Evolutionary conservation across 2,888 invertebrate species (phyloP), one percentile per base, ranked within the genome.

Genomic region (Cerceris ruficornis): DNA sequence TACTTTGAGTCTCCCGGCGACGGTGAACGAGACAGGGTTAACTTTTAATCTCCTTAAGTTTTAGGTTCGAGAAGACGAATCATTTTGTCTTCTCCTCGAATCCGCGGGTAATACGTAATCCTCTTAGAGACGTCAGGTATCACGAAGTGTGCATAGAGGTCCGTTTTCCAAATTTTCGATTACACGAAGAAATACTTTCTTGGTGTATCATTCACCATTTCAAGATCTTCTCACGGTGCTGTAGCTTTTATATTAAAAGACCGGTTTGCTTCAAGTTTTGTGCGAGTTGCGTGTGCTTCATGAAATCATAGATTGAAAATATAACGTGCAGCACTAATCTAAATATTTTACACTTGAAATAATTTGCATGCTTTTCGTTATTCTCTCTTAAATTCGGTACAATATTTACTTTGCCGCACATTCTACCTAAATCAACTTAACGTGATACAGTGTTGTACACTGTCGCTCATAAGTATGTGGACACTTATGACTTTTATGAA

Each of bases 11-110:
- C 85, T 75, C 74, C 75, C 81, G 77, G 70, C 75, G 55, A 77
- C 64, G 73, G 70, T 61, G 77, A 71, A 79, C 78, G 81, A 71
- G 79, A 69, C 86, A 82, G 87, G 86, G 89, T 89, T 88, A 88
- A 88, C 86, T 84, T 89, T 90, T 90, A 91, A 91, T 90, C 90
- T 89, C 83, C 90, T 90, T 86, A 88, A 88, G 88, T 88, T 89
- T 89, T 88, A 88, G 89, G 83, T 80, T 79, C 54, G 80, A 73
- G 77, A 74, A 71, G 82, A 73, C 80, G 77, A 85, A 83, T 81
- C 88, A 89, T 90, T 90, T 88, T 88, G 87, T 89, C 88, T 88
- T 87, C 84, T 83, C 69, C 74, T 83, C 77, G 77, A 86, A 84
- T 85, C 82, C 82, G 79, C 76, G 77, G 84, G 77, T 86, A 85